A percentile compares a stretch with the other conserved stretches of the same genome.
Evolutionary conservation across 2,888 invertebrate genomes (phyloP).

Genomic region (Diarsia rubi): DNA sequence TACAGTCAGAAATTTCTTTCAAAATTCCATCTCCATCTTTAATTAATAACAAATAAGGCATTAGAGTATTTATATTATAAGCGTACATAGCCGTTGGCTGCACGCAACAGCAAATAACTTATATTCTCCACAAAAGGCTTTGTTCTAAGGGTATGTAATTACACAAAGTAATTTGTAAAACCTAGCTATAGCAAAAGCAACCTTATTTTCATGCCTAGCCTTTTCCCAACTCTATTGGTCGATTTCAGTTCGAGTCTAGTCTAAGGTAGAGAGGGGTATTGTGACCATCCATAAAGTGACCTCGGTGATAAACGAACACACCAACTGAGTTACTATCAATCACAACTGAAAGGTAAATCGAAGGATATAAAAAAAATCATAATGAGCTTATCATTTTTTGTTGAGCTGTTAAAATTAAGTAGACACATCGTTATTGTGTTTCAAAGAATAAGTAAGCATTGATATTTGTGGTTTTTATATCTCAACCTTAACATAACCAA

Average conservation of each 20-base stretch:
- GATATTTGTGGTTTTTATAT: not conserved
- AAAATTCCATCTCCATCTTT: not conserved
- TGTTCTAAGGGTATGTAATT: slow-evolving; percentile 18
- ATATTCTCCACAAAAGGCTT: slow-evolving; percentile 14
- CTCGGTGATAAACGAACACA: not conserved
- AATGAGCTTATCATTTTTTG: not conserved
- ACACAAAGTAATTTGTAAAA: not conserved
- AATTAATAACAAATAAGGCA: not conserved
- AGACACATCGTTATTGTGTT: not conserved
- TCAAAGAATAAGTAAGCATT: not conserved
- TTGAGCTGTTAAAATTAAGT: not conserved
- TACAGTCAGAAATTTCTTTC: not conserved
- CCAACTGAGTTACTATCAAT: not conserved
- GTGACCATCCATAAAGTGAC: not conserved
- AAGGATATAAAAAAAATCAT: not conserved
- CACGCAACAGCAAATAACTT: not conserved
- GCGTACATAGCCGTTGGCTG: not conserved
- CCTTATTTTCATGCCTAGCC: not conserved
- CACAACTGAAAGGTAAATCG: not conserved
- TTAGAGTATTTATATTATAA: not conserved
- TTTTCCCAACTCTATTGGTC: not conserved
- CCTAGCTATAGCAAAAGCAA: not conserved
- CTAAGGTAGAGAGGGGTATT: not conserved
- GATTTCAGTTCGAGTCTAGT: not conserved
- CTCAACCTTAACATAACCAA: too few species aligned